These are phyloP conservation scores for Tor tambroides DNA, from an alignment of 2,113 vertebrate species.

Conservation along the genomic window DNA sequence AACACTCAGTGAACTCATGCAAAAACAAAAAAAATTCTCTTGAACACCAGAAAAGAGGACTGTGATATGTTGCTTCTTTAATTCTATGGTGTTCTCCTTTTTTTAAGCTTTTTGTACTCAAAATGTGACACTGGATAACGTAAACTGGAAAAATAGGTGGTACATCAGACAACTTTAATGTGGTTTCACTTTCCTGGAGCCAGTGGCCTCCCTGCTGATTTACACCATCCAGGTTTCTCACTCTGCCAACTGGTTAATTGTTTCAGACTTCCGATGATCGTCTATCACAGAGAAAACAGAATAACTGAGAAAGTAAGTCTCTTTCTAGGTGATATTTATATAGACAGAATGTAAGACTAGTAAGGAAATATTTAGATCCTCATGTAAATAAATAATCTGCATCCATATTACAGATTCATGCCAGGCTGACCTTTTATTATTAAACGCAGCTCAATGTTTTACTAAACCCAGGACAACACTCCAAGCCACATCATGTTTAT, in stretches of 20 bases:
- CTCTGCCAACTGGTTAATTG: no score
- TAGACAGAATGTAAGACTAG: no score
- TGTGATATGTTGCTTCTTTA: neutral
- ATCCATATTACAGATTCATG: neutral
- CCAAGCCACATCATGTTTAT: slow-evolving; percentile 2
- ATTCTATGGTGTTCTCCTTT: slow-evolving; percentile 1
- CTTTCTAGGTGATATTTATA: no score
- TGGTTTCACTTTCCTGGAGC: no score
- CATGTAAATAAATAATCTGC: slow-evolving; percentile 1
- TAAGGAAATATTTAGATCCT: no score
- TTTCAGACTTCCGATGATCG: no score
- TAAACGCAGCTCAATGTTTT: slow-evolving; percentile 10
- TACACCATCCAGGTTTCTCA: no score
- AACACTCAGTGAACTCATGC: neutral
- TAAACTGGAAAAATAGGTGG: neutral
- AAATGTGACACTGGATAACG: neutral
- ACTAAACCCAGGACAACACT: slow-evolving; percentile 10
- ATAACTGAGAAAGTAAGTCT: neutral
- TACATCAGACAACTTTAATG: no score
- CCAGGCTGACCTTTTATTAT: neutral
- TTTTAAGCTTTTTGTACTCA: neutral
- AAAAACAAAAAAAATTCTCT: no score
- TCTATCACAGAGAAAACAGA: no score
- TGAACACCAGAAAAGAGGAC: neutral
- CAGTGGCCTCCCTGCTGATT: no score